Percentiles rank a stretch among this genome's conserved stretches.
Evolutionary conservation across 1,140 invertebrate species (phyloP).

Genomic region (Penaeus vannamei): DNA sequence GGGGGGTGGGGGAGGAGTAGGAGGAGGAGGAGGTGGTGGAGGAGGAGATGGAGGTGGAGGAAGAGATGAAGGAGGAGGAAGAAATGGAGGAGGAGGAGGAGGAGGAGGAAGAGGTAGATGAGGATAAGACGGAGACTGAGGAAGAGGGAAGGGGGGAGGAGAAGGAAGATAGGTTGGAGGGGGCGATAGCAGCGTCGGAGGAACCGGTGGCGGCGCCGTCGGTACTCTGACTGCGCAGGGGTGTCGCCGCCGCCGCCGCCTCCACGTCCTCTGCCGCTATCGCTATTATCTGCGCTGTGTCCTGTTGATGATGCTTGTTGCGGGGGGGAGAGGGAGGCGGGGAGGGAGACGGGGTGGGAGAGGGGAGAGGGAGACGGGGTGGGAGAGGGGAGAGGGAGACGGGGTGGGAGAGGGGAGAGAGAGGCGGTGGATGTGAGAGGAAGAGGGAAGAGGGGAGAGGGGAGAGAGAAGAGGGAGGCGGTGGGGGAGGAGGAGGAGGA

Average conservation of each 20-base stretch:
- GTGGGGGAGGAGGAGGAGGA: neutral
- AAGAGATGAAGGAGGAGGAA: neutral
- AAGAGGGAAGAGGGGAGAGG: too few relatives aligned
- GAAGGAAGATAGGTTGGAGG: too few relatives aligned
- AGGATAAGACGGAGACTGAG: constrained; percentile 25
- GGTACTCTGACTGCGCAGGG: too few relatives aligned
- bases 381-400: neutral
- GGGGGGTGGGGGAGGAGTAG: too few relatives aligned
- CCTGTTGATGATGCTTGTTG: too few relatives aligned
- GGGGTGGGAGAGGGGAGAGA: neutral
- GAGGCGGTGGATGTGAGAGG: neutral
- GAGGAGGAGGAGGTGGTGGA: neutral
- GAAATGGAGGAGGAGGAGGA: neutral
- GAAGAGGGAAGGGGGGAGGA: neutral
- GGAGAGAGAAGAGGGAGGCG: neutral
- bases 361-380: neutral
- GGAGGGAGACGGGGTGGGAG: neutral
- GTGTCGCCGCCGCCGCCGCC: too few relatives aligned
- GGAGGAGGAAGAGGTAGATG: neutral
- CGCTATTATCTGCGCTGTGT: too few relatives aligned
- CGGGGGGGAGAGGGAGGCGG: neutral
- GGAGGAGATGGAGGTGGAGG: neutral
- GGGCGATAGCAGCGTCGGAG: too few relatives aligned
- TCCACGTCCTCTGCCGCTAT: too few relatives aligned
- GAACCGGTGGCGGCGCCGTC: too few relatives aligned